Evolutionary conservation across 2,888 invertebrate species (phyloP), one percentile per base, ranked within the genome.

Genomic region (Cantharis lateralis): DNA sequence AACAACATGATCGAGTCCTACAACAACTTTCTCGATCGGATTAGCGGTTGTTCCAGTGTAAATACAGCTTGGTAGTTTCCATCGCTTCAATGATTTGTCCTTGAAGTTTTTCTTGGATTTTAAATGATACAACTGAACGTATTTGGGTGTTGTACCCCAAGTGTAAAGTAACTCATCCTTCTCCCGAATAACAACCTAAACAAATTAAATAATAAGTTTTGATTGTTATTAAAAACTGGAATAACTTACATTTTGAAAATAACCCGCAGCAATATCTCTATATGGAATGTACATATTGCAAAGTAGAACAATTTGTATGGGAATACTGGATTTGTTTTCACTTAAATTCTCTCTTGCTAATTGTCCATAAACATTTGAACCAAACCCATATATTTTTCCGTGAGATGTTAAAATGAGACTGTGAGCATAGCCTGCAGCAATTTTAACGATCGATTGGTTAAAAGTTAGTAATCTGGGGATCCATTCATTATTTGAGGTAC

Each of bases 1-100:
- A 11, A 85, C 87, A 62, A 94, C 95, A 87, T 98, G 97, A 85
- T 96, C 94, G 88, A 95, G 94, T 0, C 97, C 97, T 76, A 94
- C 93, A 63, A 94, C 84, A 48, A 85, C 81, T 77, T 83, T 81
- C 15, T 83, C 82, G 18, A 81, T 77, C 7, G 82, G 83, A 20
- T 84, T 83, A 24, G 84, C 83, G 15, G 70, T 79, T 10, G 80
- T 80, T 5, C 83, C 84, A 10, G 86, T 84, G 80, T 86, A 24
- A 66, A 87, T 83, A 72, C 90, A 88, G 11, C 87, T 82, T 70
- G 83, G 85, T 2, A 82, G 79, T 81, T 85, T 87, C 87, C 87
- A 87, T 1, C 86, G 85, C 62, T 88, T 87, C 26, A 80, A 81
- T 3, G 75, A 64, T 79, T 82, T 77, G 2, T 75, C 80, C 16